Evolutionary conservation across 2,888 invertebrate genomes (phyloP).

Genomic region (Acrobasis repandana): DNA sequence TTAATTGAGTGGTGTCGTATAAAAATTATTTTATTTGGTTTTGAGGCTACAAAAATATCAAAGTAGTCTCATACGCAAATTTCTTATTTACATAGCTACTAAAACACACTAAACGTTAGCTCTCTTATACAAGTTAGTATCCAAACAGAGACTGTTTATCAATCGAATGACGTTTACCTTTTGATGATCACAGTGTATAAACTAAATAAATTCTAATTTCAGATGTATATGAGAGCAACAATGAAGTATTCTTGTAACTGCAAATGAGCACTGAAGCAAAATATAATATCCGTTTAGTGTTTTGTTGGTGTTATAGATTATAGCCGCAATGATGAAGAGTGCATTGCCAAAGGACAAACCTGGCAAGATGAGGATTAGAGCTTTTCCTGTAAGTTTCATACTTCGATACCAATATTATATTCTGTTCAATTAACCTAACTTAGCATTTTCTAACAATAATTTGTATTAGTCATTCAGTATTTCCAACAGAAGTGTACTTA

Average conservation of each 20-base stretch:
- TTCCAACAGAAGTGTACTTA: neutral
- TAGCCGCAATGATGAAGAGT: conserved; percentile 86
- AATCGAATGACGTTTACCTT: conserved; percentile 29
- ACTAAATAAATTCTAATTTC: conserved; percentile 58
- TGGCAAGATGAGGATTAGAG: conserved; percentile 98
- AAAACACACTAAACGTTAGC: conserved; percentile 13
- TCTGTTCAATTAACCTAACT: neutral
- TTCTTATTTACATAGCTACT: conserved; percentile 12
- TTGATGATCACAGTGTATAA: conserved; percentile 27
- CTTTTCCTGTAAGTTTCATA: conserved; percentile 94
- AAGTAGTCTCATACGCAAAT: conserved; percentile 13
- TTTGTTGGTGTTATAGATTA: conserved; percentile 56
- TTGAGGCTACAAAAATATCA: conserved; percentile 22
- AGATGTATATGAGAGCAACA: conserved; percentile 71
- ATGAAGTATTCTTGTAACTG: conserved; percentile 68
- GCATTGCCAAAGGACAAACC: conserved; percentile 93
- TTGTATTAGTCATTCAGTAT: neutral
- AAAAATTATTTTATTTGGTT: conserved; percentile 26
- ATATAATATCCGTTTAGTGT: conserved; percentile 52
- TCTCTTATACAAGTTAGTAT: conserved; percentile 26
- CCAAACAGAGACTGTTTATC: conserved; percentile 27
- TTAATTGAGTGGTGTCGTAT: conserved; percentile 28
- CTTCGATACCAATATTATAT: neutral
- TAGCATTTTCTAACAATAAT: neutral
- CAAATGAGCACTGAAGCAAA: conserved; percentile 66